Evolutionary conservation across 2,797 vertebrate species (phyloP), one percentile per base, ranked within the genome.

Genomic region (Enteromius unitaeniatus): DNA sequence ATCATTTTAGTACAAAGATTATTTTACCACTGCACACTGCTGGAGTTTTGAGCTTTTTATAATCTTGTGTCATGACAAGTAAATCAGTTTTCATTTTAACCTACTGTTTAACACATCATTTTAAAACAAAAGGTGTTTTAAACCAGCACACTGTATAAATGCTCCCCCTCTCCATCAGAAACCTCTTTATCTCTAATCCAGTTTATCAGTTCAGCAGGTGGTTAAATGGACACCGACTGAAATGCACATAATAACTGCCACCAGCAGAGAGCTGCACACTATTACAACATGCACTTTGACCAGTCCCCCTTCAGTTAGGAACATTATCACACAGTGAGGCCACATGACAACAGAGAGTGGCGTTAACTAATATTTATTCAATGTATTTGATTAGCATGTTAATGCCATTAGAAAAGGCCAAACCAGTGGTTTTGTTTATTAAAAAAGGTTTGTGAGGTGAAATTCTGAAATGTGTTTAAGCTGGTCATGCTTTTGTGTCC

Each of bases 171-270:
- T 42, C 28, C 70, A 62, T 69, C 79, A 68, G 82, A 80, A 89
- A 81, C 65, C 82, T 87, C 74, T 81, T 88, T 88, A 90, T 91
- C 83, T 90, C 47, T 88, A 87, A 90, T 90, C 78, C 28, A 82
- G 82, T 88, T 91, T 88, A 89, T 87, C 85, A 86, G 84, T 69
- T 82, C 88, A 88, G 89, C 87, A 92, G 89, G 90, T 92, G 89
- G 85, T 88, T 70, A 85, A 88, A 84, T 78, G 58, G 67, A 76
- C 81, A 79, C 79, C 21, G 87, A 75, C 78, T 84, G 15, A 68
- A 83, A 45, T 11, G 64, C 74, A 78, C 8, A n/a, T 69, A 62
- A 70, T 70, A 78, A 72, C 75, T 69, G 73, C 49, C 26, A 42
- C 80, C 37, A 31, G 26, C 69, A 37, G 81, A 89, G 86, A 84